A percentile compares a stretch with the other conserved stretches of the same genome.
phyloP scores from a whole-genome alignment of 1,140 invertebrate genomes.

The Neuroterus valhalla region DNA sequence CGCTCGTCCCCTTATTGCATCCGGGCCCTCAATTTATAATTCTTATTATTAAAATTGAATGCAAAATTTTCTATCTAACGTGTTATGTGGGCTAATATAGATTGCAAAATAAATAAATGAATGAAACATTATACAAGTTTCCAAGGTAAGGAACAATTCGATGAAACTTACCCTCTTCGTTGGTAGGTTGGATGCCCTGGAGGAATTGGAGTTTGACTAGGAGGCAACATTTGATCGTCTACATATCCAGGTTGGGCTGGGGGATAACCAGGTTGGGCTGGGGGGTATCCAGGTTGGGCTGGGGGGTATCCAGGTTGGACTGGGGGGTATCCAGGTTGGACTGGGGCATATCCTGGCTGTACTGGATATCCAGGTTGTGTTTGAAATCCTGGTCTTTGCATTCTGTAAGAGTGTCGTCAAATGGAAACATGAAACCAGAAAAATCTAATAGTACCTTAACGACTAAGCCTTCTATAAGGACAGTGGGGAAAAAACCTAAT shows the following conservation, averaged over 20 bases:
- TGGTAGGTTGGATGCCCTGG: not conserved
- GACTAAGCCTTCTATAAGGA: too few species aligned
- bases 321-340: not conserved
- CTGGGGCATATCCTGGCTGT: not conserved
- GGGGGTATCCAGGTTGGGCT: not conserved
- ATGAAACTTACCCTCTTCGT: conserved; percentile 1
- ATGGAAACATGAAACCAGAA: too few species aligned
- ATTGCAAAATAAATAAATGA: too few species aligned
- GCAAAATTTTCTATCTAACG: too few species aligned
- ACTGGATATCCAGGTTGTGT: not conserved
- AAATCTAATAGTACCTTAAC: too few species aligned
- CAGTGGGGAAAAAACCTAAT: too few species aligned
- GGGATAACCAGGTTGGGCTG: not conserved
- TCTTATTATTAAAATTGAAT: too few species aligned
- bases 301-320: not conserved
- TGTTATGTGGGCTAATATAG: too few species aligned
- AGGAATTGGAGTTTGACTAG: not conserved
- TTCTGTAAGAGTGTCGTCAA: not conserved
- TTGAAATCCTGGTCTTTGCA: not conserved
- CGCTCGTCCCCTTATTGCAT: too few species aligned
- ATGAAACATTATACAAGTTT: too few species aligned
- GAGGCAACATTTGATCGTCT: conserved; percentile 10
- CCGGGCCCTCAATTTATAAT: too few species aligned
- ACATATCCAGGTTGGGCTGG: not conserved
- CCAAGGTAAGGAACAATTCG: too few species aligned